Conservation (phyloP, 2,797 vertebrate species). For the Siniperca undulata region DNA sequence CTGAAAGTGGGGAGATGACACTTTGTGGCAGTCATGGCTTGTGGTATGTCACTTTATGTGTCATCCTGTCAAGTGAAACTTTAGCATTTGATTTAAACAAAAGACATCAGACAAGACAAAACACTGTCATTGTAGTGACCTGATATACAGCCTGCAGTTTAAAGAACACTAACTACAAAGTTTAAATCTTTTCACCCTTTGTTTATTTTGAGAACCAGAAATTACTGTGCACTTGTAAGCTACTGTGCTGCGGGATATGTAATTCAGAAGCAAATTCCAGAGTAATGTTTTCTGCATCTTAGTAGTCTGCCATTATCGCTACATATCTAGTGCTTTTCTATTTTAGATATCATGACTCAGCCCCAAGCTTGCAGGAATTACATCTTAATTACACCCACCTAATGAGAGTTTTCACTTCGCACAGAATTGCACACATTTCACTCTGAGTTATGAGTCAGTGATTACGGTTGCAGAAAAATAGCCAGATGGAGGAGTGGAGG, state of each 20-base stretch:
- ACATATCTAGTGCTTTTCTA: constrained; percentile 64
- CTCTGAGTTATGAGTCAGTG: constrained; percentile 68
- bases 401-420: constrained; percentile 71
- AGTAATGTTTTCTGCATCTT: constrained; percentile 54
- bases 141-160: constrained; percentile 50
- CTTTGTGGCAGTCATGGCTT: constrained; percentile 32
- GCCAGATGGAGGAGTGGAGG: constrained; percentile 51
- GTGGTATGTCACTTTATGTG: constrained; percentile 40
- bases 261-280: constrained; percentile 71
- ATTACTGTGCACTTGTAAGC: constrained; percentile 65
- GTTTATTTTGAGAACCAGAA: constrained; percentile 76
- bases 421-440: constrained; percentile 63
- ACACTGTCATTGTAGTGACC: constrained; percentile 41
- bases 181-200: constrained; percentile 49
- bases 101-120: constrained; percentile 32
- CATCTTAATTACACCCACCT: constrained; percentile 81
- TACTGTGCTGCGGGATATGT: constrained; percentile 54
- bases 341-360: constrained; percentile 81
- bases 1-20: constrained; percentile 28
- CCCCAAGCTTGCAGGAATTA: constrained; percentile 67
- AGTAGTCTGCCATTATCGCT: constrained; percentile 71
- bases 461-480: constrained; percentile 68
- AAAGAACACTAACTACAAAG: constrained; percentile 46
- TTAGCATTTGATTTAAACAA: constrained; percentile 38
- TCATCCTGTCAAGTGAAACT: constrained; percentile 46